phyloP scores from a whole-genome alignment of 1,140 invertebrate species.

The Penaeus japonicus region DNA sequence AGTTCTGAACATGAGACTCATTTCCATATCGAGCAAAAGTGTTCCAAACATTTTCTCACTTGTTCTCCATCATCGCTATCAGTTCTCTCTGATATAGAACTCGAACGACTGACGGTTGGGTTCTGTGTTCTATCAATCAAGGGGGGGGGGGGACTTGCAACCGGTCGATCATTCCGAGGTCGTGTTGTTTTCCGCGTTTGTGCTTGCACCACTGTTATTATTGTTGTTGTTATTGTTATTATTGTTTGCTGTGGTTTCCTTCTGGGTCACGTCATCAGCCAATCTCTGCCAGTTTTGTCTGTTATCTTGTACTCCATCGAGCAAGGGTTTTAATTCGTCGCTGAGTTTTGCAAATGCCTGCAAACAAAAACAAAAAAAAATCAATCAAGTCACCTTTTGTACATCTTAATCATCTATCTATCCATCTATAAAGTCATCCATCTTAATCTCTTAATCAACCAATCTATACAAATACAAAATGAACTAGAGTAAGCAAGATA shows the following conservation, averaged over 20 bases:
- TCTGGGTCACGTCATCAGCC: constrained; percentile 62
- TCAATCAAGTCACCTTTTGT: not conserved
- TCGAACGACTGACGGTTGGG: not conserved
- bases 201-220: not conserved
- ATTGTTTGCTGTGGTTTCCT: constrained; percentile 16
- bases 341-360: constrained; percentile 86
- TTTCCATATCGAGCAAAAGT: too few species aligned
- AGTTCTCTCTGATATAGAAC: too few species aligned
- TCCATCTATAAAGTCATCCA: not conserved
- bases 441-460: not conserved
- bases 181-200: not conserved
- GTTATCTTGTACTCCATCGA: constrained; percentile 85
- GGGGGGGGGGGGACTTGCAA: not conserved
- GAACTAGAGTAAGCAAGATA: not conserved
- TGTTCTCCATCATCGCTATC: too few species aligned
- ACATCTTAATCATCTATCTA: not conserved
- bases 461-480: not conserved
- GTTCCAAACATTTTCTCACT: too few species aligned
- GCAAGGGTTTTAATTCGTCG: constrained; percentile 78
- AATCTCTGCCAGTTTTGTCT: constrained; percentile 82
- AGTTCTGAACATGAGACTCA: too few species aligned
- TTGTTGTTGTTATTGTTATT: constrained; percentile 43
- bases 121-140: not conserved
- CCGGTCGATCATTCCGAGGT: not conserved
- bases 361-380: constrained; percentile 60